Base-by-base conservation (phyloP, 2,113 vertebrate genomes). In the Scomber japonicus region DNA sequence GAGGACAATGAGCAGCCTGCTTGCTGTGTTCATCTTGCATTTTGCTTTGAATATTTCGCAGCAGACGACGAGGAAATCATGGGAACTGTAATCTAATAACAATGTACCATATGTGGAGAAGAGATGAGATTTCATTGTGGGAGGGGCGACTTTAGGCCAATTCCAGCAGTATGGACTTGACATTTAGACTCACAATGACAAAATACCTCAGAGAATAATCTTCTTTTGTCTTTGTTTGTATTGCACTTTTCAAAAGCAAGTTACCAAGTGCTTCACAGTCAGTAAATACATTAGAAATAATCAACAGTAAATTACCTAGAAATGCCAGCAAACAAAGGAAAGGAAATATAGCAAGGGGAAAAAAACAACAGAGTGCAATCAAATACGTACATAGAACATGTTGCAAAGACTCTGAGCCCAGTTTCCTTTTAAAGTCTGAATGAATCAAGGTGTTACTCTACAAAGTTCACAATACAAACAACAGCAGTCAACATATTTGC, bases 111-210 rank as follows among this genome's bases (percentile, higher is more conserved):
- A 82, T 87, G 86, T 85, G 66, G 78, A 83, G 78, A 84, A 81
- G 75, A 86, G 80, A 89, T 72, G 69, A 81, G 73, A 80, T 91
- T 87, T 84, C 53, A 56, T 46, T 64, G 71, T 50, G 57, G 88
- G 78, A 84, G 83, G 71, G 71, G 55, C 59, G 15, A 87, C 72
- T 77, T 63, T 68, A 71, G 78, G 50, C 53, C 72, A 67, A 67
- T 61, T 76, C 45, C 73, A 71, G 63, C 74, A 31, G 62, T 76
- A 78, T 66, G 21, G 78, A 80, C 66, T 53, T 87, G 83, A 90
- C 87, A 92, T 93, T 90, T 91, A 86, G 67, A 78, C 83, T 80
- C 62, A 70, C 84, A 78, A 84, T 88, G 90, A 91, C 76, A 85
- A 90, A 88, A 88, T 82, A 88, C 76, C 81, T 78, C 66, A 11